Conservation (phyloP, 2,888 invertebrate genomes). For the Allygus modestus region DNA sequence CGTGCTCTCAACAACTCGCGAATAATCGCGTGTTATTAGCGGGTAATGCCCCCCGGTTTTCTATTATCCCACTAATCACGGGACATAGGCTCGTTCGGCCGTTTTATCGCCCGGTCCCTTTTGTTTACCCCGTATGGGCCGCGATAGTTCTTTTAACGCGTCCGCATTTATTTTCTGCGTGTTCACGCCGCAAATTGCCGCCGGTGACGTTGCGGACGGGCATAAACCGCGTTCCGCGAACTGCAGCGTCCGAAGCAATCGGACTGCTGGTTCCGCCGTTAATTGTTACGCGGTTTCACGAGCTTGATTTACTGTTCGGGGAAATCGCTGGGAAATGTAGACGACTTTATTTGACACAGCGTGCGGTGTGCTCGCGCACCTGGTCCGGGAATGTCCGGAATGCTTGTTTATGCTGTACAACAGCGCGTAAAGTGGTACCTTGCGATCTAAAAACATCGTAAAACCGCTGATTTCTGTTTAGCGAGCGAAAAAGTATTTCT, state of each 20-base stretch:
- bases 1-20: constrained; percentile 24
- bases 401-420: not conserved
- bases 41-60: constrained; percentile 49
- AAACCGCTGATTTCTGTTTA: too few relatives aligned
- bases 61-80: constrained; percentile 56
- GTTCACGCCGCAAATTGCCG: constrained; percentile 54
- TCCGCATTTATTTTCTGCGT: constrained; percentile 52
- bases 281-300: not conserved
- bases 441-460: too few relatives aligned
- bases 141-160: constrained; percentile 55
- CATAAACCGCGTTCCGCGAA: constrained; percentile 28
- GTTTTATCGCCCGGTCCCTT: constrained; percentile 42
- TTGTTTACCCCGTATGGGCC: constrained; percentile 57
- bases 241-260: not conserved
- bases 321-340: not conserved
- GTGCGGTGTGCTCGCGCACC: not conserved
- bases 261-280: not conserved
- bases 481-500: too few relatives aligned
- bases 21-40: constrained; percentile 47
- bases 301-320: not conserved
- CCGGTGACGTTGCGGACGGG: not conserved
- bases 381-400: not conserved
- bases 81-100: constrained; percentile 41
- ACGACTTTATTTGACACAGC: not conserved
- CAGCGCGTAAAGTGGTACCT: too few relatives aligned